These are phyloP conservation scores for Prosapia bicincta DNA, from an alignment of 2,888 invertebrate genomes.

Conservation along the genomic window DNA sequence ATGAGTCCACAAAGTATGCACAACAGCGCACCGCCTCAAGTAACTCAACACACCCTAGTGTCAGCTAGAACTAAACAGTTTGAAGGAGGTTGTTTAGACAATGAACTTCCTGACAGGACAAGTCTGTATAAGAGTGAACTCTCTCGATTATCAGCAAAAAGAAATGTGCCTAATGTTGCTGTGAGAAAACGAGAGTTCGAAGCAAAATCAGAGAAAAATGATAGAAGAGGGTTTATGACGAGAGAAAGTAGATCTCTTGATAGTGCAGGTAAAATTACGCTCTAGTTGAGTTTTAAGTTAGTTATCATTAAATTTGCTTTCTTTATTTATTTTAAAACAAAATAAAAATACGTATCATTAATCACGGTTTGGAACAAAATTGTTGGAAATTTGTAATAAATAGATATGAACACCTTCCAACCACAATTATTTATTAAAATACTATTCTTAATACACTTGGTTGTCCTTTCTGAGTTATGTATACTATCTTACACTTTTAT, in stretches of 20 bases:
- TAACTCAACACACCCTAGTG: slow-evolving; percentile 50
- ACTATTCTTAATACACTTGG: too few species aligned
- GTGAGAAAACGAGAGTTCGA: slow-evolving; percentile 70
- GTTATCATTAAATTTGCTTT: too few species aligned
- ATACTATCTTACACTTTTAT: too few species aligned
- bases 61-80: slow-evolving; percentile 71
- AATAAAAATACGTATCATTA: too few species aligned
- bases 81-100: slow-evolving; percentile 58
- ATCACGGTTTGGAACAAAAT: too few species aligned
- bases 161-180: slow-evolving; percentile 71
- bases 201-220: slow-evolving; percentile 31
- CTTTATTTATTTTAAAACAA: too few species aligned
- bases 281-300: too few species aligned
- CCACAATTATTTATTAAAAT: too few species aligned
- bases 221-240: slow-evolving; percentile 45
- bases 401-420: too few species aligned
- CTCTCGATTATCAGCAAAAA: slow-evolving; percentile 60
- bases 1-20: slow-evolving; percentile 1
- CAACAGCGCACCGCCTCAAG: neutral
- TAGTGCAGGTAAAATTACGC: slow-evolving; percentile 44
- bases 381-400: too few species aligned
- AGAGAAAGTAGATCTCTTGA: slow-evolving; percentile 56
- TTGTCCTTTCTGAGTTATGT: too few species aligned
- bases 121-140: slow-evolving; percentile 61
- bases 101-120: slow-evolving; percentile 58